phyloP scores from a whole-genome alignment of 2,113 vertebrate genomes.

The Isichthys henryi region DNA sequence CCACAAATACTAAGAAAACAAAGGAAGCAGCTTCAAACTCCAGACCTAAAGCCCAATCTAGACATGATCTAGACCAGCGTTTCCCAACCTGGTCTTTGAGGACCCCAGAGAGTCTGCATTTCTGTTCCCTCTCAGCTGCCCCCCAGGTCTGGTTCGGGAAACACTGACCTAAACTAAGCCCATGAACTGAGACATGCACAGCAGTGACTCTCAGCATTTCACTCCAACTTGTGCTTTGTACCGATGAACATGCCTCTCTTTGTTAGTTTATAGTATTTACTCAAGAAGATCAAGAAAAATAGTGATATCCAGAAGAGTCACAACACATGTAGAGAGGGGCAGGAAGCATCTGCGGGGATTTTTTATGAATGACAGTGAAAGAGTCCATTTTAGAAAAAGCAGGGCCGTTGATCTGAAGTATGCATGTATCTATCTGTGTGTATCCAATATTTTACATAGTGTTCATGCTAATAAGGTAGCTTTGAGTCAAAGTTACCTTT shows the following conservation, averaged over 20 bases:
- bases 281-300: conserved; percentile 50
- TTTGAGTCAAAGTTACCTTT: background rate
- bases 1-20: background rate
- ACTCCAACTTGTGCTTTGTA: conserved; percentile 44
- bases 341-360: background rate
- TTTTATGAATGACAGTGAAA: background rate
- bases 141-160: background rate
- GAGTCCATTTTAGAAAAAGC: background rate
- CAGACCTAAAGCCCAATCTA: background rate
- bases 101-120: background rate
- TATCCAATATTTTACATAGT: background rate
- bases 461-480: background rate
- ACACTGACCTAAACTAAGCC: background rate
- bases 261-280: conserved; percentile 30
- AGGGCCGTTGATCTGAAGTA: background rate
- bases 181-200: background rate
- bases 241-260: conserved; percentile 35
- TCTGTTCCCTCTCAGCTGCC: background rate
- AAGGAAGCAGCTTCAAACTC: background rate
- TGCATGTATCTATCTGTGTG: background rate
- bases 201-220: conserved; percentile 32
- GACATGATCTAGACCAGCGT: background rate
- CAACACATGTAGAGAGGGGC: conserved; percentile 40
- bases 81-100: background rate
- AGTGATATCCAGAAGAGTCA: conserved; percentile 64